A percentile compares a stretch with the other conserved stretches of the same genome.
Evolutionary conservation across 2,888 invertebrate species (phyloP).

Genomic region (Harpalus rufipes): DNA sequence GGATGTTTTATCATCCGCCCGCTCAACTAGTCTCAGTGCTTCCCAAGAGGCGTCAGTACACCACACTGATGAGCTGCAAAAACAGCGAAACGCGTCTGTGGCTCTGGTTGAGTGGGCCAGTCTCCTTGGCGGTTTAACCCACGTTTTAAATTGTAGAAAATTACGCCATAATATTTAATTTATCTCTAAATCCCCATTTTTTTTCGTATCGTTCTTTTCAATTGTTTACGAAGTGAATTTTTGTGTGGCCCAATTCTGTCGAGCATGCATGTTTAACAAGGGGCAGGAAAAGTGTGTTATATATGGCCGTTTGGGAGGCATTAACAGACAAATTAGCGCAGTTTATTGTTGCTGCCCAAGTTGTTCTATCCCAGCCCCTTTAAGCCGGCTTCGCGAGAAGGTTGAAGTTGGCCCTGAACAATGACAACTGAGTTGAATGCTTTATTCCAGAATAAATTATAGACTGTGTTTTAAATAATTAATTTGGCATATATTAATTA

Average conservation of each 20-base stretch:
- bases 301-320: constrained; percentile 56
- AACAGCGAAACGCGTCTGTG: no score
- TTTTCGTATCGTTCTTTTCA: not conserved
- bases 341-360: constrained; percentile 38
- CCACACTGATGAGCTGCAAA: no score
- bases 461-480: constrained; percentile 30
- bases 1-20: no score
- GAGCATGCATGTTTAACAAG: constrained; percentile 43
- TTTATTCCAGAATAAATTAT: constrained; percentile 38
- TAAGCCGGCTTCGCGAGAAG: not conserved
- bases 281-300: constrained; percentile 37
- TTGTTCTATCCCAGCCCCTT: not conserved
- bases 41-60: no score
- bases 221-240: constrained; percentile 28
- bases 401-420: constrained; percentile 3
- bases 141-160: no score
- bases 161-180: no score
- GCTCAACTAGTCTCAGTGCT: no score
- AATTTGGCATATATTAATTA: constrained; percentile 12
- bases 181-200: not conserved
- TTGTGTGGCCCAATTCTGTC: constrained; percentile 1
- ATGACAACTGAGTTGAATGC: constrained; percentile 34
- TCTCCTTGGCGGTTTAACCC: no score
- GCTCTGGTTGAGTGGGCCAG: no score
- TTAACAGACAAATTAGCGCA: constrained; percentile 54